phyloP scores from a whole-genome alignment of 2,797 vertebrate species.

The Pempheris klunzingeri region DNA sequence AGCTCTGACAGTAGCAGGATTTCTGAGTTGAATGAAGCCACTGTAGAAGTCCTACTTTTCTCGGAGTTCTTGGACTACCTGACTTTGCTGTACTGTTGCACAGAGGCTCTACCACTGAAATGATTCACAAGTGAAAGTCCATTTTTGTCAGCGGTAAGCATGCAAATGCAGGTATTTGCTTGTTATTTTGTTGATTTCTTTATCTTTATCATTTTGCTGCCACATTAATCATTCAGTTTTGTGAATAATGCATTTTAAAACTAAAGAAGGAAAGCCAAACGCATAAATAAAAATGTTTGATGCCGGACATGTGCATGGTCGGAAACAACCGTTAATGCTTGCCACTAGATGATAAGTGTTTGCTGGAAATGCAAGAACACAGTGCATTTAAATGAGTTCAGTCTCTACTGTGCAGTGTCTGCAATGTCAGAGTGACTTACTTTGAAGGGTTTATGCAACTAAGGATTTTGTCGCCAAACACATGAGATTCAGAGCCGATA shows the following conservation, averaged over 20 bases:
- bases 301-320: not conserved
- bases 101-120: not conserved
- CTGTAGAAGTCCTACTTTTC: conserved; percentile 28
- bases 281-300: not conserved
- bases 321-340: not conserved
- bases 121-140: not conserved
- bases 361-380: not conserved
- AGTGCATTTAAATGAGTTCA: conserved; percentile 39
- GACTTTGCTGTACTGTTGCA: not conserved
- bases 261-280: not conserved
- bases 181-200: conserved; percentile 6
- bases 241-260: not conserved
- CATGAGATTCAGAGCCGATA: conserved; percentile 20
- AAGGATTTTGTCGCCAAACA: conserved; percentile 1
- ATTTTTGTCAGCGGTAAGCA: not conserved
- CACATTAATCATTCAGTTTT: conserved; percentile 18
- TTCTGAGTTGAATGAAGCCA: conserved; percentile 29
- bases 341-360: conserved; percentile 9
- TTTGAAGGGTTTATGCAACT: conserved; percentile 32
- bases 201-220: conserved; percentile 1
- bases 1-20: conserved; percentile 24
- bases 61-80: conserved; percentile 3
- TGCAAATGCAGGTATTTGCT: not conserved
- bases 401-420: conserved; percentile 10
- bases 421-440: conserved; percentile 41